Evolutionary conservation across 2,113 vertebrate genomes (phyloP).

Genomic region (Neodon shergylaensis): DNA sequence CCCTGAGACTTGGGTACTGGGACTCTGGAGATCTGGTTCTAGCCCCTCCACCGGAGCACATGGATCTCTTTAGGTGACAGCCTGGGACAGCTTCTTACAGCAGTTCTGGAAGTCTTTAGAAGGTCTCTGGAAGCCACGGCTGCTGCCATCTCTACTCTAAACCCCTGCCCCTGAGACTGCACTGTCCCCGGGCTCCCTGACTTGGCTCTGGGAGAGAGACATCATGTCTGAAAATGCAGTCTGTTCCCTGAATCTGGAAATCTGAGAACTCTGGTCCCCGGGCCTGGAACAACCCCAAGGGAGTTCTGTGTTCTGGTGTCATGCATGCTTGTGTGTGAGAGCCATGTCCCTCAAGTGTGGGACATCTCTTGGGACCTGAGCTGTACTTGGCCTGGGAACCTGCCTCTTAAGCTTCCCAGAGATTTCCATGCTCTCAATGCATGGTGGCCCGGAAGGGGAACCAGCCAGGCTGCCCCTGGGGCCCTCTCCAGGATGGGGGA

Average conservation of each 20-base stretch:
- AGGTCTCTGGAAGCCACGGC: background rate
- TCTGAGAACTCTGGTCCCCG: conserved; percentile 23
- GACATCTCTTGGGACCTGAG: background rate
- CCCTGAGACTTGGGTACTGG: background rate
- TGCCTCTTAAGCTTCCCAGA: background rate
- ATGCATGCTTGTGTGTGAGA: background rate
- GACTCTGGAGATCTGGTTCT: background rate
- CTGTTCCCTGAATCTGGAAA: background rate
- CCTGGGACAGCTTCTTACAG: background rate
- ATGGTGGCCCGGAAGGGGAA: background rate
- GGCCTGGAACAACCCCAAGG: background rate
- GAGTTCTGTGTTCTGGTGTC: background rate
- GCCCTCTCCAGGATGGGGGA: background rate
- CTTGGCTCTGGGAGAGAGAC: background rate
- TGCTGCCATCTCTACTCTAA: no score
- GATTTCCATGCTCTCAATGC: background rate
- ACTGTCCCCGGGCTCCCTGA: background rate
- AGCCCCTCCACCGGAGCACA: background rate
- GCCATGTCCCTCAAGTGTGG: background rate
- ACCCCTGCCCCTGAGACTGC: background rate
- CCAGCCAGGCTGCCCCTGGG: background rate
- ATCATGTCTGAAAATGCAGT: background rate
- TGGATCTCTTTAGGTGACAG: background rate
- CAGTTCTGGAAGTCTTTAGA: background rate
- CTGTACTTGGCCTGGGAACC: background rate